Percentiles rank a stretch among this genome's conserved stretches.
Evolutionary conservation across 2,888 invertebrate genomes (phyloP).

Genomic region (Tetanocera ferruginea): DNA sequence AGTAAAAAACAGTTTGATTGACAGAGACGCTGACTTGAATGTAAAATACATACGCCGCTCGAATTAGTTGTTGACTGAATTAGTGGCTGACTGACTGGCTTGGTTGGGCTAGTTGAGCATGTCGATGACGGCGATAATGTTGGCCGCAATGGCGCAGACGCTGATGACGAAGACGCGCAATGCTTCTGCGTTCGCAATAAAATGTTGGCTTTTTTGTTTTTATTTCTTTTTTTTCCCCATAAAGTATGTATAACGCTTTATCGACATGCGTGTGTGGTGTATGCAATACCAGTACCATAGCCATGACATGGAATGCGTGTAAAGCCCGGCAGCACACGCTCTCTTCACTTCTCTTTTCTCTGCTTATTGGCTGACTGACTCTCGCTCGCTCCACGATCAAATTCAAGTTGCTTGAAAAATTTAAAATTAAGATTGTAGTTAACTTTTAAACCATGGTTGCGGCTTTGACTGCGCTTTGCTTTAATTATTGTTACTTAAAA

Average conservation of each 20-base stretch:
- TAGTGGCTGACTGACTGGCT: neutral
- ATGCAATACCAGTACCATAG: constrained; percentile 28
- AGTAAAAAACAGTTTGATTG: neutral
- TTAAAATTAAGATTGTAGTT: constrained; percentile 12
- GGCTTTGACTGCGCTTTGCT: neutral
- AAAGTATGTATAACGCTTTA: neutral
- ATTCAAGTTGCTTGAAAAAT: constrained; percentile 7
- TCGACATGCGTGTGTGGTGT: neutral
- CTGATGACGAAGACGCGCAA: neutral
- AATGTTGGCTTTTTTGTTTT: neutral
- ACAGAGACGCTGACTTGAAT: neutral
- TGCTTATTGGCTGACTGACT: neutral
- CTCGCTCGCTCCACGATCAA: neutral
- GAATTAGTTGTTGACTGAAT: neutral
- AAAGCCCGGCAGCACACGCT: neutral
- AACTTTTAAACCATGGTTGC: neutral
- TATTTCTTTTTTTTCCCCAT: neutral
- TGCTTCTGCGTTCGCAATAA: neutral
- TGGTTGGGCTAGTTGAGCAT: neutral
- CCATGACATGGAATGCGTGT: constrained; percentile 39
- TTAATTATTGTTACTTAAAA: constrained; percentile 18
- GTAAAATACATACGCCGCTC: neutral
- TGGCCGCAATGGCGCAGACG: neutral
- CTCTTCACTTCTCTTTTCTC: neutral
- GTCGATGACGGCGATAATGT: neutral